Evolutionary conservation across 2,888 invertebrate species (phyloP).

Genomic region (Tinea semifulvella): DNA sequence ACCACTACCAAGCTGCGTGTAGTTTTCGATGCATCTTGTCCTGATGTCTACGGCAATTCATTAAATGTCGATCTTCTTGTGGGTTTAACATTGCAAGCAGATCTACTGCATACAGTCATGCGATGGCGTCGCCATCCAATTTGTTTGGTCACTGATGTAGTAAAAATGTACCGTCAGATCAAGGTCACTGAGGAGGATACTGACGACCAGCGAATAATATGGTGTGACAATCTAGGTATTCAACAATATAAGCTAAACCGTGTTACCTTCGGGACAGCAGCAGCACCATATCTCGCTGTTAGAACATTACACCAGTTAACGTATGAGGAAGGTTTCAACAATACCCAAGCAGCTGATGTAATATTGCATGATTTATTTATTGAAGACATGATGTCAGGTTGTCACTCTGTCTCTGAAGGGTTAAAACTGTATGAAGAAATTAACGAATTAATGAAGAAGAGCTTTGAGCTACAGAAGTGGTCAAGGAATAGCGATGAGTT

Average conservation of each 20-base stretch:
- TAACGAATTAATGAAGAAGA: conserved; percentile 21
- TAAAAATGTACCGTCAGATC: conserved; percentile 29
- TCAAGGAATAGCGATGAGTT: conserved; percentile 20
- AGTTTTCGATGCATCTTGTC: conserved; percentile 24
- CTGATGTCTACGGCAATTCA: conserved; percentile 20
- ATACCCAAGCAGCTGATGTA: conserved; percentile 21
- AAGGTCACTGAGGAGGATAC: conserved; percentile 21
- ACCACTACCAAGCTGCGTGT: conserved; percentile 24
- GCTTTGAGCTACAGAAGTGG: conserved; percentile 29
- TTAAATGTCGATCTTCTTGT: conserved; percentile 24
- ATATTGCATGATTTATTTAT: conserved; percentile 22
- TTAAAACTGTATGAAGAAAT: conserved; percentile 21
- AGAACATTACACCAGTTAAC: conserved; percentile 23
- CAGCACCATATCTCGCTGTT: conserved; percentile 26
- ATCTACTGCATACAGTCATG: conserved; percentile 24
- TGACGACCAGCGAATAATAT: conserved; percentile 22
- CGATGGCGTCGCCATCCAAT: conserved; percentile 23
- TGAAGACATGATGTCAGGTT: conserved; percentile 24
- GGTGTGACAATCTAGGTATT: conserved; percentile 19
- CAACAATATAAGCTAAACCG: conserved; percentile 21
- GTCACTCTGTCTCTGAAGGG: conserved; percentile 21
- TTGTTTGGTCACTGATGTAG: conserved; percentile 24
- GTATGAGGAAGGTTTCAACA: conserved; percentile 20
- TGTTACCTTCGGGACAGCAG: conserved; percentile 26
- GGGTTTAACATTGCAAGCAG: conserved; percentile 24